Evolutionary conservation across 2,888 invertebrate genomes (phyloP).

Genomic region (Meiosimyza decipiens): DNA sequence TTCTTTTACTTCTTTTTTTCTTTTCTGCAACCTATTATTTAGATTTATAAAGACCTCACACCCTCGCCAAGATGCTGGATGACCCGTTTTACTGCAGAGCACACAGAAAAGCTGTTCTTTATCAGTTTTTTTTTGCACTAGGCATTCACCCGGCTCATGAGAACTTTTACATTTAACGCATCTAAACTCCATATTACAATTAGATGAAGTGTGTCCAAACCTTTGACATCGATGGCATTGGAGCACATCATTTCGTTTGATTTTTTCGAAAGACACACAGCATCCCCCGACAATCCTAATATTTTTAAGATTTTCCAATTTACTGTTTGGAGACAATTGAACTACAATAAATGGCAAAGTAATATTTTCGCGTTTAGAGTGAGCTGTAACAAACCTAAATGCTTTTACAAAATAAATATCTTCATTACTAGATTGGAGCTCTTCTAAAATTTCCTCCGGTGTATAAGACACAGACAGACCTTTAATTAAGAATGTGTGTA

Average conservation of each 20-base stretch:
- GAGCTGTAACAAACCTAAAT: too few species aligned
- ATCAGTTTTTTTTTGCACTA: neutral
- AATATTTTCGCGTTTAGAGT: too few species aligned
- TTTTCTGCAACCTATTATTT: conserved; percentile 51
- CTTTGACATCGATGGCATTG: too few species aligned
- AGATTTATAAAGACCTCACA: conserved; percentile 69
- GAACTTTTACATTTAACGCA: conserved; percentile 12
- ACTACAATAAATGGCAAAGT: too few species aligned
- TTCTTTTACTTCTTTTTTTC: too few species aligned
- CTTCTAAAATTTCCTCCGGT: too few species aligned
- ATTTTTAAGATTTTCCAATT: too few species aligned
- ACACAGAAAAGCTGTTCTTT: conserved; percentile 13
- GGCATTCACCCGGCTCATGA: neutral
- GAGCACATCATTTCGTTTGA: too few species aligned
- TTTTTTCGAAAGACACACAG: too few species aligned
- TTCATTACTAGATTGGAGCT: neutral
- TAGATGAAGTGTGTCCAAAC: neutral
- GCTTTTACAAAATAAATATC: neutral
- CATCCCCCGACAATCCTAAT: too few species aligned
- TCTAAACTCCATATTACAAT: conserved; percentile 15
- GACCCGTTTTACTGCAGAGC: neutral
- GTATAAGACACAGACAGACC: neutral
- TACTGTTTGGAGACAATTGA: too few species aligned
- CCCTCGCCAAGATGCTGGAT: conserved; percentile 6
- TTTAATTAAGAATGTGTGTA: neutral